Evolutionary conservation across 2,797 vertebrate genomes (phyloP).

Genomic region (Synanceia verrucosa): DNA sequence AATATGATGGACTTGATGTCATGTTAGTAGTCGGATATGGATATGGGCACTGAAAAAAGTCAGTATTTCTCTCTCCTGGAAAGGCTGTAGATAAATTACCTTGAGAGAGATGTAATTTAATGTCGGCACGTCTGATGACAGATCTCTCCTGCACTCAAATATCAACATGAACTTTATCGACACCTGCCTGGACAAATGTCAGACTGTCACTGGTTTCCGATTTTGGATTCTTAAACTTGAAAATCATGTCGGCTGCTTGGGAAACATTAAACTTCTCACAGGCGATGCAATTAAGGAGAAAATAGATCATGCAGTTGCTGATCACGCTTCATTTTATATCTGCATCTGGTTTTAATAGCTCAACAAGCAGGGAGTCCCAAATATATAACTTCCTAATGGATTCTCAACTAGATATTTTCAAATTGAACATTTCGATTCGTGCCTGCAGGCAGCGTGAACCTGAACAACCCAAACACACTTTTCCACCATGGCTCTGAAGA

Average conservation of each 20-base stretch:
- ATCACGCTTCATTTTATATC: background rate
- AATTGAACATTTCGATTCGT: background rate
- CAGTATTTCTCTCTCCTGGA: background rate
- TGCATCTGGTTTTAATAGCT: background rate
- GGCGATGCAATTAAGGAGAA: background rate
- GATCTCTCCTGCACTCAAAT: background rate
- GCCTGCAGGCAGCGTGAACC: background rate
- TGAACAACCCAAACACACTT: background rate
- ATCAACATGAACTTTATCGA: background rate
- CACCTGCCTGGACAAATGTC: background rate
- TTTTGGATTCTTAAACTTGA: background rate
- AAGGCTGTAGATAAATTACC: background rate
- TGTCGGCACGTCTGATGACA: constrained; percentile 1
- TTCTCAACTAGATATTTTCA: background rate
- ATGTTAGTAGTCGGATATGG: background rate
- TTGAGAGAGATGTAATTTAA: background rate
- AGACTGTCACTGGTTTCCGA: background rate
- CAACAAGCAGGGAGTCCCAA: background rate
- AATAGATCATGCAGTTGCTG: background rate
- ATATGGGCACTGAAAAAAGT: background rate
- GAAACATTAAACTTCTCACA: background rate
- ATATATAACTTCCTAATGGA: background rate
- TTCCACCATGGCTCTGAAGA: background rate
- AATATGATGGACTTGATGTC: background rate
- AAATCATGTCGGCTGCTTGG: background rate